Evolutionary conservation across 2,888 invertebrate species (phyloP).

Genomic region (Polyommatus iphigenia): DNA sequence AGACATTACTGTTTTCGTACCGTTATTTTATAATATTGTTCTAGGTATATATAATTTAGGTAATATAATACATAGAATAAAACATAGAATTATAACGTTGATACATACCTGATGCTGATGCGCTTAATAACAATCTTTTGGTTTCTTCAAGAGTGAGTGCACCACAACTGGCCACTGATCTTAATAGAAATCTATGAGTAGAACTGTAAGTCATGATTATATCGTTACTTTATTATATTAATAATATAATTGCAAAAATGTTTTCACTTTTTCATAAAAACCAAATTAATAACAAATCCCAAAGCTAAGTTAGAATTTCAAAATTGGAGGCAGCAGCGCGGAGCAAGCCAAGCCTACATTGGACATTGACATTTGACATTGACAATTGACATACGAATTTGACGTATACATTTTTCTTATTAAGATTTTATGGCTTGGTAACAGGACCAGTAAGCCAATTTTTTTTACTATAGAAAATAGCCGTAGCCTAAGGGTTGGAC

Average conservation of each 20-base stretch:
- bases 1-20: background rate
- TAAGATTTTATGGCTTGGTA: too few relatives aligned
- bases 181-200: constrained; percentile 59
- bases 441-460: too few relatives aligned
- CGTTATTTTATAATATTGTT: background rate
- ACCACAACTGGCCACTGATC: constrained; percentile 63
- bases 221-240: background rate
- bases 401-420: too few relatives aligned
- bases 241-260: background rate
- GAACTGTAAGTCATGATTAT: constrained; percentile 56
- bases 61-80: too few relatives aligned
- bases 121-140: constrained; percentile 47
- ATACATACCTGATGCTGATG: constrained; percentile 48
- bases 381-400: too few relatives aligned
- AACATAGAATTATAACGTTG: background rate
- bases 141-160: constrained; percentile 58
- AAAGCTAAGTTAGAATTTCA: too few relatives aligned
- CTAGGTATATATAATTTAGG: background rate
- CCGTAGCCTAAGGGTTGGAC: too few relatives aligned
- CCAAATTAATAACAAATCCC: too few relatives aligned
- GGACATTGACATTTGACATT: too few relatives aligned
- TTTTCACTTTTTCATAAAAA: background rate
- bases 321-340: too few relatives aligned
- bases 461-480: too few relatives aligned
- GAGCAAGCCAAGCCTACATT: too few relatives aligned